Evolutionary conservation across 2,888 invertebrate species (phyloP), one percentile per base, ranked within the genome.

Genomic region (Pollenia labialis): DNA sequence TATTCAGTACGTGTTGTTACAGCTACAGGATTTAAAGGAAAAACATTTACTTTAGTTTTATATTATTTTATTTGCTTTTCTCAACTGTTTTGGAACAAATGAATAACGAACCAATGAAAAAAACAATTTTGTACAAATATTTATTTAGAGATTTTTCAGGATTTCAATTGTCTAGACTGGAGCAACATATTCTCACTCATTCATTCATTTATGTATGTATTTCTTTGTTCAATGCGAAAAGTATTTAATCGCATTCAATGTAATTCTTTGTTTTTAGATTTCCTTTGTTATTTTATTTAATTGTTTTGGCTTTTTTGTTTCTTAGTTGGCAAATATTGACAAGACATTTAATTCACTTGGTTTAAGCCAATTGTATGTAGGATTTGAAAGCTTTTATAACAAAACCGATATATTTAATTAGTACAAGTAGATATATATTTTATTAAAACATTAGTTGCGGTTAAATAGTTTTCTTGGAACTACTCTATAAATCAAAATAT

Each of bases 91-190:
- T 18, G 48, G 40, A 69, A 62, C 44, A 14, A 68, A 64, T 14
- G 50, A 66, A 23, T 48, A 66, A 52, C 50, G 42, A 71, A 77
- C 46, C 40, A 60, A 44, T 54, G 14, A 48, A 50, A 52, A 4
- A 48, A 52, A 32, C 50, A 40, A 74, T 9, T 64, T 52, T 56
- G 14, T 44, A 68, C 14, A 75, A 81, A 81, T 44, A 74, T 42
- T 66, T 68, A 50, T 46, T 72, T 48, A 1, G 4, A 74, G 64
- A 42, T 68, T 75, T 74, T 66, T 16, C 56, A 48, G 42, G 50
- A 56, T 74, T 58, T 68, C 48, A 56, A 68, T 68, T 75, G 75
- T 68, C 66, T 75, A 75, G 81, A 81, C 66, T 32, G n/a, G 42
- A 81, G 16, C 10, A 62, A 44, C 54, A 58, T 12, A 62, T 16